Evolutionary conservation across 2,797 vertebrate genomes (phyloP).

Genomic region (Cetoscarus ocellatus): DNA sequence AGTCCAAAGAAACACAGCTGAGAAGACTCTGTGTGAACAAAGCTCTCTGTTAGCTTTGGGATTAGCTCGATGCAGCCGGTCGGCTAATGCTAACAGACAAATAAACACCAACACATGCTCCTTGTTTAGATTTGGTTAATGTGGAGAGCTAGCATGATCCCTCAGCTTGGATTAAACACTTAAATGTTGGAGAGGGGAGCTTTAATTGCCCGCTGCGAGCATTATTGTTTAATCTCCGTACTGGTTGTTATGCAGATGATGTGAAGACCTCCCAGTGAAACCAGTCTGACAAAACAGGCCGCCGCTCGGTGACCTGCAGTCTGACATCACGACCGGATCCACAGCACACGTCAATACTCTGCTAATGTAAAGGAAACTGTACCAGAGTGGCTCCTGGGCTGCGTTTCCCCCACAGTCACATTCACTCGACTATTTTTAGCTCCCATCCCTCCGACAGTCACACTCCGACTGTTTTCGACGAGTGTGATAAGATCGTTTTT

Average conservation of each 20-base stretch:
- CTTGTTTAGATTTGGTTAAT: conserved; percentile 40
- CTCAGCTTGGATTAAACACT: conserved; percentile 50
- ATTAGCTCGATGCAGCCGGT: conserved; percentile 58
- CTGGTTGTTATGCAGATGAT: conserved; percentile 31
- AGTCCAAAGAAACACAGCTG: conserved; percentile 5
- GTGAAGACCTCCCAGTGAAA: conserved; percentile 12
- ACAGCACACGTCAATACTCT: conserved; percentile 19
- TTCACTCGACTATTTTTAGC: not conserved
- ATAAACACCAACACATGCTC: conserved; percentile 16
- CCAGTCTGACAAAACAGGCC: conserved; percentile 3
- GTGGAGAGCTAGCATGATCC: conserved; percentile 51
- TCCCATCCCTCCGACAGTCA: not conserved
- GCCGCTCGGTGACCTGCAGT: conserved; percentile 12
- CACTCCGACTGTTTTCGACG: not conserved
- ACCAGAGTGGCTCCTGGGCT: not conserved
- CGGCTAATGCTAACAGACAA: conserved; percentile 53
- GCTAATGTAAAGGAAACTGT: conserved; percentile 31
- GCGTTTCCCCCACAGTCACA: not conserved
- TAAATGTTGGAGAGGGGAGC: conserved; percentile 33
- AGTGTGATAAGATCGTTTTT: not conserved
- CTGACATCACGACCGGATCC: conserved; percentile 12
- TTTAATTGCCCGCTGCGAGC: conserved; percentile 46
- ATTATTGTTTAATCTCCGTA: conserved; percentile 1
- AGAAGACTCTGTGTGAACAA: conserved; percentile 15
- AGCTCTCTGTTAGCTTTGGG: conserved; percentile 48